A percentile compares a stretch with the other conserved stretches of the same genome.
These are phyloP conservation scores for Equus przewalskii DNA, from an alignment of 2,113 vertebrate genomes.

Conservation along the genomic window DNA sequence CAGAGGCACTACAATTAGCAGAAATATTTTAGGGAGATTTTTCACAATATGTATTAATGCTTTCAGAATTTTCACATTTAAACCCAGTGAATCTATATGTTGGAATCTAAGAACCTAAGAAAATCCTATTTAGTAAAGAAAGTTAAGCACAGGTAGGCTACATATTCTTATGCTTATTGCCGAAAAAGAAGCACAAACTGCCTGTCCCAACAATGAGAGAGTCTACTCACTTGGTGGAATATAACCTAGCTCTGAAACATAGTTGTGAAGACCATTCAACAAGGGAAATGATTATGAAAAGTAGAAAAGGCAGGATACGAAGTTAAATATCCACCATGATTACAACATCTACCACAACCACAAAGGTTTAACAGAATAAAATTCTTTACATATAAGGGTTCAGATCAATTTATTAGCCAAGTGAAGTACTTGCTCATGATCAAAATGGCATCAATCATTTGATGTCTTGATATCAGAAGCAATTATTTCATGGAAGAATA, in stretches of 20 bases:
- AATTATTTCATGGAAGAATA: neutral
- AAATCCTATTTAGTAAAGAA: neutral
- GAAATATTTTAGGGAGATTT: neutral
- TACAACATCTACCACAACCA: neutral
- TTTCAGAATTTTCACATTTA: neutral
- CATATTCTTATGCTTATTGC: neutral
- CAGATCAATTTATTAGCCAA: neutral
- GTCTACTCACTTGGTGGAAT: neutral
- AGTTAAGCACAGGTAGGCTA: neutral
- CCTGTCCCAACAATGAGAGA: neutral
- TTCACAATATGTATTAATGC: neutral
- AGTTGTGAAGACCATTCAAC: neutral
- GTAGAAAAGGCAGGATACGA: neutral
- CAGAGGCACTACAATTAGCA: neutral
- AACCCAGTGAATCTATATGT: neutral
- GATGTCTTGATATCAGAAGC: neutral
- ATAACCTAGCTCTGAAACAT: neutral
- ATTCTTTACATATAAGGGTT: neutral
- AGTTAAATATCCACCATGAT: neutral
- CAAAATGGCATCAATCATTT: neutral
- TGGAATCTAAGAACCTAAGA: neutral
- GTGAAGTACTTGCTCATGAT: neutral
- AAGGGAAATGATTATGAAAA: neutral
- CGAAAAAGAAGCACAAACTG: neutral
- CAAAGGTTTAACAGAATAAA: neutral